phyloP scores from a whole-genome alignment of 2,113 vertebrate species.

The Eidolon helvum region DNA sequence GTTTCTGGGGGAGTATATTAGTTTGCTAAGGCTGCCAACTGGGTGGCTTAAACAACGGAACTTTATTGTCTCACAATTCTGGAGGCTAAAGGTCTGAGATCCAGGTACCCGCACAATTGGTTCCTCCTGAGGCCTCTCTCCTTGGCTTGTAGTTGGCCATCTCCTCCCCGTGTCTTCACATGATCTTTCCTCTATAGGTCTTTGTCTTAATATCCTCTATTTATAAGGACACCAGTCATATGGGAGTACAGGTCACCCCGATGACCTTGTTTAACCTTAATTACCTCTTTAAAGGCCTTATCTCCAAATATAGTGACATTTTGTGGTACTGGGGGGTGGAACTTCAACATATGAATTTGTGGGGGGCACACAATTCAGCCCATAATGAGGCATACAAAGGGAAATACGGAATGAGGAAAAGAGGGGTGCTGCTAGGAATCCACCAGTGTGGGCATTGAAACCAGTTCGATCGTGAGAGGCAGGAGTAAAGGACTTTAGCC shows the following conservation, averaged over 20 bases:
- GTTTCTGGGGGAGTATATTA: background rate
- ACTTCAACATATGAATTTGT: background rate
- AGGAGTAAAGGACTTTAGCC: background rate
- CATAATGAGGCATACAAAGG: background rate
- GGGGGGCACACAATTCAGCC: background rate
- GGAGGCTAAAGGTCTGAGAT: background rate
- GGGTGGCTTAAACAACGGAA: background rate
- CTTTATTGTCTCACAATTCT: background rate
- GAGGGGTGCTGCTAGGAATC: background rate
- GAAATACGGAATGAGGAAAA: background rate
- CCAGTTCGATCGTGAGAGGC: background rate
- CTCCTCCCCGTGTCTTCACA: background rate
- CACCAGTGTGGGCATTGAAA: background rate
- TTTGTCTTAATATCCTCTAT: background rate
- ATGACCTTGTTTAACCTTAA: background rate
- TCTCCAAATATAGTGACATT: background rate
- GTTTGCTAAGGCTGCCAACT: no score
- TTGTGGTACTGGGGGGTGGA: background rate
- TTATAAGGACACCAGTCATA: background rate
- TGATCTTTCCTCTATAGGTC: background rate
- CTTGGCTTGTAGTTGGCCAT: background rate
- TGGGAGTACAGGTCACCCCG: background rate
- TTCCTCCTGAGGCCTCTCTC: background rate
- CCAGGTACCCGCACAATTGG: no score
- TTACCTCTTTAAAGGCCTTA: background rate